Conservation (phyloP, 2,888 invertebrate genomes). For the Monochamus alternatus region DNA sequence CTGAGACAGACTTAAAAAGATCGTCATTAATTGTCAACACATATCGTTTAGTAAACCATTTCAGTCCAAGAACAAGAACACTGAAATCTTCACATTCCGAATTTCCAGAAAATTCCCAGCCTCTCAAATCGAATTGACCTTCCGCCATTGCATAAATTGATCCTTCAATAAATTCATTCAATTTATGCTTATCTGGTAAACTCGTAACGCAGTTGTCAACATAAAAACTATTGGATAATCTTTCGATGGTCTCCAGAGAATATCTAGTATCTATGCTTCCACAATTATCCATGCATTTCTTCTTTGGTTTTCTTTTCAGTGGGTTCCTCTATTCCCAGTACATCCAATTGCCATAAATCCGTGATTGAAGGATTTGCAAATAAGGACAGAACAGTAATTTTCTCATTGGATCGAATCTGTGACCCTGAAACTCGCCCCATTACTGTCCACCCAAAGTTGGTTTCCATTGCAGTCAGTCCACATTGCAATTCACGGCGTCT, state of each 20-base stretch:
- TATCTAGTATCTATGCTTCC: not conserved
- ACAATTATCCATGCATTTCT: slow-evolving; percentile 25
- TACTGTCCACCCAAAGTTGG: not conserved
- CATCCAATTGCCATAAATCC: slow-evolving; percentile 61
- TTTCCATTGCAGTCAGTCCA: not conserved
- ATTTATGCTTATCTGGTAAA: not conserved
- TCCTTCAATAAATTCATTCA: not conserved
- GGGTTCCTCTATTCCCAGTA: slow-evolving; percentile 60
- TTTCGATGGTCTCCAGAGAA: slow-evolving; percentile 19
- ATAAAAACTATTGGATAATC: slow-evolving; percentile 22
- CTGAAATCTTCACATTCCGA: not conserved
- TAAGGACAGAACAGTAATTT: slow-evolving; percentile 18
- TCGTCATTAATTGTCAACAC: slow-evolving; percentile 23
- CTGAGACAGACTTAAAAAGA: not conserved
- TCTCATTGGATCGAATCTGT: not conserved
- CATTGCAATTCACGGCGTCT: not conserved
- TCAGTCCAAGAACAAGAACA: slow-evolving; percentile 41
- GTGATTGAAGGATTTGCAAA: slow-evolving; percentile 49
- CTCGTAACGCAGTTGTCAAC: slow-evolving; percentile 24
- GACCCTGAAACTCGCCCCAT: slow-evolving; percentile 6
- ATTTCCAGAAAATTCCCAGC: slow-evolving; percentile 31
- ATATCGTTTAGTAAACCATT: slow-evolving; percentile 39
- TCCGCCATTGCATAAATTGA: not conserved
- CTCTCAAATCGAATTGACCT: not conserved
- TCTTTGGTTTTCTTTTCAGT: slow-evolving; percentile 52